Evolutionary conservation across 2,113 vertebrate species (phyloP).

Genomic region (Psittacula cyanocephala): DNA sequence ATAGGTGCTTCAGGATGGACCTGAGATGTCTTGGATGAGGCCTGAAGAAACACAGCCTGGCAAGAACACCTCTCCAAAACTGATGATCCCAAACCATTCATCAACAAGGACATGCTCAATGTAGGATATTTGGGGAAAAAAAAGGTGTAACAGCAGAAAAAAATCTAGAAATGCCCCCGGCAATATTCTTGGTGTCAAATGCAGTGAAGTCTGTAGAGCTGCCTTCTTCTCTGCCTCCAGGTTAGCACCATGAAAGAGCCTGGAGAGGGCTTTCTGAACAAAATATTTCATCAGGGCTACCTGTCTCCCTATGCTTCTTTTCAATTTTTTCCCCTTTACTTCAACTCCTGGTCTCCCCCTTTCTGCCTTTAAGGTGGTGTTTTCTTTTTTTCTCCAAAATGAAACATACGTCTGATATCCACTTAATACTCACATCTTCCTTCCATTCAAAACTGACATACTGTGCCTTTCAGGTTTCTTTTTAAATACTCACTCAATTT

Average conservation of each 20-base stretch:
- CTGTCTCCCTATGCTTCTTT: neutral
- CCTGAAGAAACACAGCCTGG: neutral
- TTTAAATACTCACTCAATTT: neutral
- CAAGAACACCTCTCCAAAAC: neutral
- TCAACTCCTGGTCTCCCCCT: accelerated
- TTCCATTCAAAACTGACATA: neutral
- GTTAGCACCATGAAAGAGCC: neutral
- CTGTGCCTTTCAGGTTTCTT: neutral
- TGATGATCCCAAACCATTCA: neutral
- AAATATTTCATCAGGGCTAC: neutral
- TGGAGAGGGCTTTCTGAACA: neutral
- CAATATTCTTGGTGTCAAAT: neutral
- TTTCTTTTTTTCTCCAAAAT: neutral
- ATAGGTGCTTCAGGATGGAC: neutral
- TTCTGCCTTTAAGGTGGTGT: neutral
- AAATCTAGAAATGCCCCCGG: neutral
- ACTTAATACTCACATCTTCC: neutral
- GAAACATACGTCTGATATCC: neutral
- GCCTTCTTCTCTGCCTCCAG: neutral
- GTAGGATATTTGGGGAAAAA: neutral
- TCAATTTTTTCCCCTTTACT: neutral
- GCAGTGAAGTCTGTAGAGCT: neutral
- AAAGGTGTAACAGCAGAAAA: neutral
- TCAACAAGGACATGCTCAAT: accelerated
- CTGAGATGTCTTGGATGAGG: neutral